A percentile compares a stretch with the other conserved stretches of the same genome.
These are phyloP conservation scores for Cladopsammia gracilis DNA, from an alignment of 64 coral and sea anemone species.

Conservation along the genomic window DNA sequence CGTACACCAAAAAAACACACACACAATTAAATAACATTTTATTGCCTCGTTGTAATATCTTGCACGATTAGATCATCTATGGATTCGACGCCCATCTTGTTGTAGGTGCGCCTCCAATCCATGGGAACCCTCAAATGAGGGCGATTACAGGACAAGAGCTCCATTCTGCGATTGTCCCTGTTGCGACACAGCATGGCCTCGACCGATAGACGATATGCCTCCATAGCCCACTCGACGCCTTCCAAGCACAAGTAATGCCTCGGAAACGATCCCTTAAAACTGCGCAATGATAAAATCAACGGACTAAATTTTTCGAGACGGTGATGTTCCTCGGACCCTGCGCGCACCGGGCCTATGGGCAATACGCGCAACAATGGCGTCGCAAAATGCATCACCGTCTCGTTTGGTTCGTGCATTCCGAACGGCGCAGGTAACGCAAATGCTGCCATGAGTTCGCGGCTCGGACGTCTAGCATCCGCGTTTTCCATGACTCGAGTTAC, in stretches of 20 bases:
- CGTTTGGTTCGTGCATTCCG: background rate
- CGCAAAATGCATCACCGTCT: background rate
- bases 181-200: background rate
- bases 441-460: background rate
- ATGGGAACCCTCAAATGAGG: background rate
- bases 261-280: background rate
- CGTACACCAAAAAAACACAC: background rate
- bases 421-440: background rate
- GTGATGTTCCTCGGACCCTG: background rate
- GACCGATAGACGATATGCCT: background rate
- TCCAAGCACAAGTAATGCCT: background rate
- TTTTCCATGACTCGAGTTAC: background rate
- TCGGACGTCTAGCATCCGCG: background rate
- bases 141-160: background rate
- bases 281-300: background rate
- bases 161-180: background rate
- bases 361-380: background rate
- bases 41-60: too few species aligned
- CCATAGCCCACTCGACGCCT: background rate
- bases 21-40: too few species aligned
- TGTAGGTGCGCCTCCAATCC: background rate
- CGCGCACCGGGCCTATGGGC: background rate
- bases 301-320: background rate
- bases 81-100: background rate
- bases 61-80: background rate